These are phyloP conservation scores for Epinotia demarniana DNA, from an alignment of 2,888 invertebrate genomes.

Conservation along the genomic window DNA sequence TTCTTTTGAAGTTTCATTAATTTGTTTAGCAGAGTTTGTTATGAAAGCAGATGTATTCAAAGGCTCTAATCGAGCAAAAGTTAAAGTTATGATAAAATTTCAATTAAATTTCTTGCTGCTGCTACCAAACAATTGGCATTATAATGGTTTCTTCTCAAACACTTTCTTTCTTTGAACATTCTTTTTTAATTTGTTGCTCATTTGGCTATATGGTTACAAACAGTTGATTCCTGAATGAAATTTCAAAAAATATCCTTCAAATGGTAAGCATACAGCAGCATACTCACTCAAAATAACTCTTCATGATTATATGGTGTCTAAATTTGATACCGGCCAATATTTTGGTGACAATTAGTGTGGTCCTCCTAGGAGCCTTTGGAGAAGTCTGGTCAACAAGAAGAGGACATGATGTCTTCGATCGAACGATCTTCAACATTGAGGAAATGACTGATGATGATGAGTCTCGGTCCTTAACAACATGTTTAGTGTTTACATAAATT, in stretches of 20 bases:
- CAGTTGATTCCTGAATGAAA: neutral
- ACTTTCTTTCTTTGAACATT: constrained; percentile 10
- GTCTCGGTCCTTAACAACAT: too few species aligned
- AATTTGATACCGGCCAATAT: too few species aligned
- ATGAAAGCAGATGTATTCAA: constrained; percentile 48
- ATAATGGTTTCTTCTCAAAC: constrained; percentile 15
- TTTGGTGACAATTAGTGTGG: too few species aligned
- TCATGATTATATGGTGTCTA: too few species aligned
- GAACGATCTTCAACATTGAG: too few species aligned
- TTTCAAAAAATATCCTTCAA: neutral
- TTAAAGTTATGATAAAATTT: constrained; percentile 41
- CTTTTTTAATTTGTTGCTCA: neutral
- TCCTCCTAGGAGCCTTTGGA: too few species aligned
- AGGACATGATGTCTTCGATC: too few species aligned
- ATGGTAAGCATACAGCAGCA: too few species aligned
- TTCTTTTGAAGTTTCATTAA: constrained; percentile 66
- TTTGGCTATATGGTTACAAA: neutral
- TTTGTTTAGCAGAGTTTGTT: constrained; percentile 56
- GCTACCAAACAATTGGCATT: constrained; percentile 23
- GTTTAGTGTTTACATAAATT: too few species aligned
- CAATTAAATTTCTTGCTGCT: constrained; percentile 36
- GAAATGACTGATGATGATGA: too few species aligned
- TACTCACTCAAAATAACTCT: too few species aligned
- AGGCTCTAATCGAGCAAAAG: constrained; percentile 31
- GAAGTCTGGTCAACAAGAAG: too few species aligned